Evolutionary conservation across 2,797 vertebrate species (phyloP), one percentile per base, ranked within the genome.

Genomic region (Molossus alvarezi): DNA sequence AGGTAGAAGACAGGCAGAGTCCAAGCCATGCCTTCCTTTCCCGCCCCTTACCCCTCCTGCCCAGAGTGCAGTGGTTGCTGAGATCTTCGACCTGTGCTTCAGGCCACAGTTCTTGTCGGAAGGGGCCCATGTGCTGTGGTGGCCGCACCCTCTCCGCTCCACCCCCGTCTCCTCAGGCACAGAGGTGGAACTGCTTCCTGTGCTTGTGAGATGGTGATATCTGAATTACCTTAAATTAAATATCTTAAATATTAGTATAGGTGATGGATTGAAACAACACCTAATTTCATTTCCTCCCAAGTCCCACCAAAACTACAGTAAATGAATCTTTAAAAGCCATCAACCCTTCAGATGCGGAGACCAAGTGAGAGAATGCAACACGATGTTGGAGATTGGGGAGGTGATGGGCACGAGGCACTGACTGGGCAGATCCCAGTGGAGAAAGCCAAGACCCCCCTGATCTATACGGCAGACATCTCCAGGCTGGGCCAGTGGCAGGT

Each of bases 241-340:
- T 65, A 81, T 57, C 57, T 72, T 23, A 93, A 72, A 13, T 60
- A 62, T 27, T 21, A 87, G 29, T 84, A 80, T 90, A 55, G 37
- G 27, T 33, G 37, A 90, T 17, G 5, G 67, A 29, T 5, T 21
- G 27, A 58, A 71, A 2, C 4, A 12, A 37, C 2, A 15, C 9
- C 23, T 53, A 4, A n/a, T 75, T 76, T 51, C 45, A 20, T 25
- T 45, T 82, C 51, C 37, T 75, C 33, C 65, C 17, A 62, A 67
- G 25, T 5, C 51, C 82, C 13, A 55, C 67, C 91, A 57, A 81
- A 55, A 45, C 9, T 6, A 77, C 3, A 73, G 23, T 29, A 72
- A 88, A 48, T 18, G 37, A 57, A 62, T 55, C 65, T 57, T 71
- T 81, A 75, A 71, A 91, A 94, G 14, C 11, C 48, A 81, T 45